A percentile compares a stretch with the other conserved stretches of the same genome.
Conservation (phyloP, 2,113 vertebrate genomes). For the Spea multiplicata region DNA sequence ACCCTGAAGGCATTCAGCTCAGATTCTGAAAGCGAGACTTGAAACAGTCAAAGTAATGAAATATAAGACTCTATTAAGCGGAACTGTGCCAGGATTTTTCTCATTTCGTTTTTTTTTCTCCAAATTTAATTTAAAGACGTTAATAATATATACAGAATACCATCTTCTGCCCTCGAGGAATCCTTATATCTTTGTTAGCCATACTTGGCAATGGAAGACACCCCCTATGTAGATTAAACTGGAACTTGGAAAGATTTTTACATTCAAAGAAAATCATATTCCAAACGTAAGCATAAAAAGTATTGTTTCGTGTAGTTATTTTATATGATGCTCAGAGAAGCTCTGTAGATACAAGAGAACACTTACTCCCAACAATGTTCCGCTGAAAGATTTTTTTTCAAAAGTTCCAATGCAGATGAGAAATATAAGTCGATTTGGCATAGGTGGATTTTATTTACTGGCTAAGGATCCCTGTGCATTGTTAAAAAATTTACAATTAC, state of each 20-base stretch:
- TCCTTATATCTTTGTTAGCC: conserved; percentile 39
- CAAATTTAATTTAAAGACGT: conserved; percentile 49
- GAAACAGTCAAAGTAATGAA: conserved; percentile 40
- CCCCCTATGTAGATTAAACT: no score
- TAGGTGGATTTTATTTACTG: no score
- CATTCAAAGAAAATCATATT: not conserved
- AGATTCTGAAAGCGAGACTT: conserved; percentile 39
- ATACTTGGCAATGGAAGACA: conserved; percentile 12
- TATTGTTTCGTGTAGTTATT: no score
- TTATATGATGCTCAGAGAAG: no score
- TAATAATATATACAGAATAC: not conserved
- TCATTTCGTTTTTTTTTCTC: conserved; percentile 25
- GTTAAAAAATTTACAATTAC: no score
- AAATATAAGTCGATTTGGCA: no score
- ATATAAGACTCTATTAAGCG: conserved; percentile 52
- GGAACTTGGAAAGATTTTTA: conserved; percentile 19
- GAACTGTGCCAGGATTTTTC: not conserved
- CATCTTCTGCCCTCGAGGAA: conserved; percentile 39
- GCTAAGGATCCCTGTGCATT: no score
- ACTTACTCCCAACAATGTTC: no score
- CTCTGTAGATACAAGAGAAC: no score
- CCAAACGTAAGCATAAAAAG: not conserved
- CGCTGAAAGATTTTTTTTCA: no score
- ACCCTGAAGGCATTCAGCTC: conserved; percentile 47
- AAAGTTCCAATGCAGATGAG: no score